These are phyloP conservation scores for Odontesthes bonariensis DNA, from an alignment of 2,113 vertebrate species.

Conservation along the genomic window DNA sequence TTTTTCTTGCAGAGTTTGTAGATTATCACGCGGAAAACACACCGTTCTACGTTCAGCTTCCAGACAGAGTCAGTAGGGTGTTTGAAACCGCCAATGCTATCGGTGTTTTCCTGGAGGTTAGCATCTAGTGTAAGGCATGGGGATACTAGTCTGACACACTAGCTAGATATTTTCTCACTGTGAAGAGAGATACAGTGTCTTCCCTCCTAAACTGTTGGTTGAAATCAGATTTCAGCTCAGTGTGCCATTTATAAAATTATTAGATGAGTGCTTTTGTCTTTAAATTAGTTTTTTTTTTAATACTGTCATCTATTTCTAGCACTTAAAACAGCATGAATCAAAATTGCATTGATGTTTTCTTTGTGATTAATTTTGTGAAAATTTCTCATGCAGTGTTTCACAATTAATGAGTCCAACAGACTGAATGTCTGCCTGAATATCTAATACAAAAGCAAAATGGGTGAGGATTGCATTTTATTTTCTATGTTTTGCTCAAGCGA, in stretches of 20 bases:
- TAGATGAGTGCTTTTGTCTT: slow-evolving; percentile 64
- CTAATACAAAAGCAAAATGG: slow-evolving; percentile 75
- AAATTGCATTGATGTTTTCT: slow-evolving; percentile 74
- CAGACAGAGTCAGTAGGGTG: slow-evolving; percentile 21
- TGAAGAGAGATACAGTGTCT: slow-evolving; percentile 29
- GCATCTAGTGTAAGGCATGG: slow-evolving; percentile 42
- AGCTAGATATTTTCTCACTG: slow-evolving; percentile 54
- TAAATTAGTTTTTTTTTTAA: slow-evolving; percentile 65
- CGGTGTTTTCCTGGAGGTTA: slow-evolving; percentile 66
- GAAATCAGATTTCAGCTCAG: slow-evolving; percentile 42
- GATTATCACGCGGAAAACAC: slow-evolving; percentile 37
- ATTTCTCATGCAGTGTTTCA: slow-evolving; percentile 66
- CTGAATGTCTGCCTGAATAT: slow-evolving; percentile 67
- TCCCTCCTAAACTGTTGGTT: not conserved
- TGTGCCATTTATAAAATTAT: slow-evolving; percentile 54
- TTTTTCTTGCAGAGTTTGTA: slow-evolving; percentile 28
- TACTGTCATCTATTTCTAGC: slow-evolving; percentile 65
- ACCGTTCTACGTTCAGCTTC: slow-evolving; percentile 36
- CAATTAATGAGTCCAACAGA: slow-evolving; percentile 74
- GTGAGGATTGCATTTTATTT: slow-evolving; percentile 83
- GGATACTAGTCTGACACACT: slow-evolving; percentile 42
- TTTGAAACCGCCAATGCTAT: slow-evolving; percentile 46
- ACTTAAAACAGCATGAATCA: slow-evolving; percentile 70
- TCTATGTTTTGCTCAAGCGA: slow-evolving; percentile 83
- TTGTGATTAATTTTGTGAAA: slow-evolving; percentile 71